phyloP scores from a whole-genome alignment of 2,888 invertebrate genomes.

The Podotricha telesiphe region DNA sequence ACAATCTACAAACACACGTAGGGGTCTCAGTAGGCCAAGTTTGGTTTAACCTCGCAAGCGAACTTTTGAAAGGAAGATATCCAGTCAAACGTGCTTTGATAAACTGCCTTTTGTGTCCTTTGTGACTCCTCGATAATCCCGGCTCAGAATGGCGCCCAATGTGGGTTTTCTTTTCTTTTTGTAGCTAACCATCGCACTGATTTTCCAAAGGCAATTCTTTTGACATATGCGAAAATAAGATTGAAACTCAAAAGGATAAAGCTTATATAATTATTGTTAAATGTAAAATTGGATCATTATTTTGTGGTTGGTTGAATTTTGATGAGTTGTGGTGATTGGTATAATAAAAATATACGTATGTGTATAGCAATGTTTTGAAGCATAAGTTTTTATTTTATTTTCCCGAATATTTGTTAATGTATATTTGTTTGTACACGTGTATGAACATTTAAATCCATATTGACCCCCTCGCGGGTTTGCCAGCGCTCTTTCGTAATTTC shows the following conservation, averaged over 20 bases:
- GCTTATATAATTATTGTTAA: constrained; percentile 6
- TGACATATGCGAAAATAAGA: constrained; percentile 32
- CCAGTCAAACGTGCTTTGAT: constrained; percentile 68
- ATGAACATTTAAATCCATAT: no score
- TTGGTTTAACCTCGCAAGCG: constrained; percentile 51
- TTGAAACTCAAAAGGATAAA: constrained; percentile 24
- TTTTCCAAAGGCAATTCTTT: constrained; percentile 35
- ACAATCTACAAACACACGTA: constrained; percentile 37
- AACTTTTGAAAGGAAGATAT: constrained; percentile 62
- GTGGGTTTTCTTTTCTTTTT: constrained; percentile 54
- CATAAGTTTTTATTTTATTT: no score
- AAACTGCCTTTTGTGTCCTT: constrained; percentile 72
- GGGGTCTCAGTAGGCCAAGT: constrained; percentile 44
- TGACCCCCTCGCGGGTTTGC: no score
- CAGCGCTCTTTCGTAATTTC: no score
- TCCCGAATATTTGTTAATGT: no score
- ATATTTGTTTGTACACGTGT: no score
- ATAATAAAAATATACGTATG: no score
- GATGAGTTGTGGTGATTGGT: no score
- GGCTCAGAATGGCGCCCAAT: constrained; percentile 56
- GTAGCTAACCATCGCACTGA: constrained; percentile 51
- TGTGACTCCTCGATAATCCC: constrained; percentile 68
- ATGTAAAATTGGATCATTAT: constrained; percentile 1
- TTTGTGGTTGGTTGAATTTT: not conserved
- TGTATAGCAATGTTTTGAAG: no score